Base-by-base conservation (phyloP, 1,140 invertebrate genomes). In the Scylla paramamosain region DNA sequence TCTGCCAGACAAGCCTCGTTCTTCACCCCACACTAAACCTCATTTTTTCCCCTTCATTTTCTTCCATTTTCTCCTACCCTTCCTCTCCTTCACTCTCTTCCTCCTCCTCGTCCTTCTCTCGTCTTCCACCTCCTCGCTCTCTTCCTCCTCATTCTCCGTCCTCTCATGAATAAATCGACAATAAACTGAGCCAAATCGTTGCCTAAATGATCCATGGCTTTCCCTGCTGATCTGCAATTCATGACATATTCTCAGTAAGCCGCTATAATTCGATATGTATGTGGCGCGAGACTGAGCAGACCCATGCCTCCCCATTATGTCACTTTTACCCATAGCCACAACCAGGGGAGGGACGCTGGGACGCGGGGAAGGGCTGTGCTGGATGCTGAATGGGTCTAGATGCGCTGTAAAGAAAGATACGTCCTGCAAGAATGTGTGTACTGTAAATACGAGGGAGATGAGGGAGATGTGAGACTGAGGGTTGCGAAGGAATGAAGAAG, bases 131-230 rank as follows among this genome's bases (percentile, higher is more conserved):
- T 46, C 46, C 93, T 29, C n/a, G 10, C 88, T 39, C 31, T 77
- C 31, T 67, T 45, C 59, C 52, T 39, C 25, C 59, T 31, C 82
- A 52, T 39, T 52, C 20, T 45, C 48, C 28, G 25, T 28, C 29
- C 48, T 67, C 93, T 94, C 88, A 94, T 94, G 93, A 94, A 94
- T 94, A 94, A 94, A 94, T 91, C 93, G 88, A 91, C 93, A 94
- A 94, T 94, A 94, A 91, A 84, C 93, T 94, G 88, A 52, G 93
- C 67, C 94, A 93, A 92, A 95, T 95, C 91, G 90, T 45, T 45
- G 90, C 94, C 83, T 95, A 95, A 95, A 95, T 95, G 94, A 95
- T 95, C 94, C 94, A 95, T 95, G 94, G 91, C 91, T 92, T 67
- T 32, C 90, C 83, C 32, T n/a, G 32, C 89, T 95, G 89, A 95